Base-by-base conservation (phyloP, 1,140 invertebrate species). In the Hestina assimilis region DNA sequence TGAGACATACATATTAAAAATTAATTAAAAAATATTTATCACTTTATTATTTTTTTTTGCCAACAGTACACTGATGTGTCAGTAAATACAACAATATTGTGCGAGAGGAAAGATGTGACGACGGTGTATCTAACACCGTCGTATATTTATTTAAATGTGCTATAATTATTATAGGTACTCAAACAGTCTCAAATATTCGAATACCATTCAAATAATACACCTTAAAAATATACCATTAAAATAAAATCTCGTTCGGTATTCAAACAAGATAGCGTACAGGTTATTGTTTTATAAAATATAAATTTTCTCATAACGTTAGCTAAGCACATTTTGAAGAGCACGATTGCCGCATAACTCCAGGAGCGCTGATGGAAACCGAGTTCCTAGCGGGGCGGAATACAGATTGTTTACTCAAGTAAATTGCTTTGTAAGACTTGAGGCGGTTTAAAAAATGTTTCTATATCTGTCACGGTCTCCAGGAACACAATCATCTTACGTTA, bases 381-480 rank as follows among this genome's bases (percentile, higher is more conserved):
- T 47, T 66, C 59, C 51, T 40, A 50, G 43, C 47, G 40, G 50
- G 42, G 59, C 55, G 57, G 62, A 77, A 66, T 69, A 73, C 61
- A 69, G 66, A 75, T 77, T 83, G 73, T 81, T 79, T 85, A 77
- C 76, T 75, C 71, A 77, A 75, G 73, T 62, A 81, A 81, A 83
- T 85, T 85, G 79, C 78, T 79, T 83, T 76, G 76, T 79, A 76
- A 72, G 63, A 59, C 78, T 70, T 54, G 57, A 40, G 79, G 76
- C 79, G 66, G 64, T 76, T 76, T 76, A 79, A 83, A 65, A 81
- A 85, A 85, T 78, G 59, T 78, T 79, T 71, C 66, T 68, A 42
- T 60, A 69, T 75, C 69, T 70, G 66, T 64, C 66, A 66, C 40
- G 38, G 54, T 23, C 31, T 58, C 51, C 24, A 55, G 52, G 58